A percentile compares a stretch with the other conserved stretches of the same genome.
Conservation (phyloP, 2,113 vertebrate genomes). For the Pedionomus torquatus region DNA sequence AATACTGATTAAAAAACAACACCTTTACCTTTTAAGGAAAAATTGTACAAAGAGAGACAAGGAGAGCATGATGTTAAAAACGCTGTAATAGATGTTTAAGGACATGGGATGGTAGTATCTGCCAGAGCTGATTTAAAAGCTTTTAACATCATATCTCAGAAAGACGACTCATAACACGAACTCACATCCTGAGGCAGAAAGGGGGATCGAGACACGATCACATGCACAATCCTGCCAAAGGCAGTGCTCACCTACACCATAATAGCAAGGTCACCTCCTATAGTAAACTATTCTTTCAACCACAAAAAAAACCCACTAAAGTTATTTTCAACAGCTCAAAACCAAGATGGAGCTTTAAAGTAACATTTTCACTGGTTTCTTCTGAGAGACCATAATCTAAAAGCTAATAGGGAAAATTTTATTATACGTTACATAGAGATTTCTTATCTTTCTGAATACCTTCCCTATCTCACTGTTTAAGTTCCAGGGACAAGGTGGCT, state of each 20-base stretch:
- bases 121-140: not conserved
- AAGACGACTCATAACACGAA: not conserved
- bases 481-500: not conserved
- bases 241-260: not conserved
- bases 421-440: not conserved
- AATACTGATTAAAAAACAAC: not conserved
- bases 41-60: not conserved
- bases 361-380: not conserved
- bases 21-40: not conserved
- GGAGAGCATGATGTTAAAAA: not conserved
- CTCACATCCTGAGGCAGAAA: not conserved
- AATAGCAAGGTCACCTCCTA: not conserved
- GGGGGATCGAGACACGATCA: not conserved
- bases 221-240: not conserved
- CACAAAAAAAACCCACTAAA: not conserved
- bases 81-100: not conserved
- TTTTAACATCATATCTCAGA: not conserved
- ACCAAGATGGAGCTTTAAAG: not conserved
- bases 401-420: not conserved
- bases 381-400: not conserved
- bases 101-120: not conserved
- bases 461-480: not conserved
- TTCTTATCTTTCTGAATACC: not conserved
- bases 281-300: not conserved
- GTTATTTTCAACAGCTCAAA: not conserved